phyloP scores from a whole-genome alignment of 1,140 invertebrate genomes.

The Drosophila triauraria region DNA sequence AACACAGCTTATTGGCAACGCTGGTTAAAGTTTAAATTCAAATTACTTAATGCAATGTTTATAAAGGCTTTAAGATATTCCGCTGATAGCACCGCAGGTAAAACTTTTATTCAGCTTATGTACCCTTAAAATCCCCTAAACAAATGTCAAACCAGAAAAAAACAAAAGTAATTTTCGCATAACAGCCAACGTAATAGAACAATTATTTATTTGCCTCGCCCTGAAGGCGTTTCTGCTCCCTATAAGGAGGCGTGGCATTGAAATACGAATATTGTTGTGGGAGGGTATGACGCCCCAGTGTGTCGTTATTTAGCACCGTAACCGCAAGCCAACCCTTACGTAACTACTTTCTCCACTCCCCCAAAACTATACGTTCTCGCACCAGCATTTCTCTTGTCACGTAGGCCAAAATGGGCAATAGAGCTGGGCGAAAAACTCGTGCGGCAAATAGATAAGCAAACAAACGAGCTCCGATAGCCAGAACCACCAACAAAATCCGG shows the following conservation, averaged over 20 bases:
- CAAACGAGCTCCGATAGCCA: constrained; percentile 44
- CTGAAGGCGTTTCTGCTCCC: not conserved
- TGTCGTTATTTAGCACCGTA: constrained; percentile 17
- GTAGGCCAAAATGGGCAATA: constrained; percentile 62
- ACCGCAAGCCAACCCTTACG: constrained; percentile 20
- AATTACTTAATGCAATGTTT: not conserved
- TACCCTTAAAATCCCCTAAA: not conserved
- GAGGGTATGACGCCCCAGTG: not conserved
- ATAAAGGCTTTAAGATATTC: too few relatives aligned
- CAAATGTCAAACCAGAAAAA: not conserved
- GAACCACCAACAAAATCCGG: constrained; percentile 26
- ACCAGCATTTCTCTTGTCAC: constrained; percentile 61
- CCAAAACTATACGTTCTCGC: not conserved
- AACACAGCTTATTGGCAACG: not conserved
- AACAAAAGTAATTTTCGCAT: not conserved
- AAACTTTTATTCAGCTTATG: not conserved
- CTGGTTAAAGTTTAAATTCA: not conserved
- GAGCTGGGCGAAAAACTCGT: constrained; percentile 44
- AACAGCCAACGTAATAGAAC: constrained; percentile 14
- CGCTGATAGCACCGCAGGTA: not conserved
- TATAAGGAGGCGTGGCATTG: constrained; percentile 14
- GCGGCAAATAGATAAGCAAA: constrained; percentile 76
- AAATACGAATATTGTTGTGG: constrained; percentile 3
- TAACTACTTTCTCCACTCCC: constrained; percentile 38
- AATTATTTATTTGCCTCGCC: constrained; percentile 25